Evolutionary conservation across 1,140 invertebrate genomes (phyloP).

Genomic region (Eueides isabella): DNA sequence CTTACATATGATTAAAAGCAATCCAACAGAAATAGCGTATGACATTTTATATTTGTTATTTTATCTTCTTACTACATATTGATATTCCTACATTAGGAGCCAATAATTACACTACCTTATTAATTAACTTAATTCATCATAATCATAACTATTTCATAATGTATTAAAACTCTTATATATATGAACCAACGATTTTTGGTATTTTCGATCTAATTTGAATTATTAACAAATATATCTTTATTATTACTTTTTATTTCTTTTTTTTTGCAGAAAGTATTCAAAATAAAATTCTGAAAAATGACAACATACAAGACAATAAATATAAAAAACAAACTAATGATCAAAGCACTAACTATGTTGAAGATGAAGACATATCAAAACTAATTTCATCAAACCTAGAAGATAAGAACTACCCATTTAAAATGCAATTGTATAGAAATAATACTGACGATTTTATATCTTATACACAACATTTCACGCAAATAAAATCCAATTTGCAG

Average conservation of each 20-base stretch:
- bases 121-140: no score
- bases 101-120: no score
- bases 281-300: background rate
- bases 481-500: background rate
- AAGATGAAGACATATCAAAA: background rate
- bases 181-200: no score
- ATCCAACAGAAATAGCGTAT: background rate
- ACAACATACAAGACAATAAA: background rate
- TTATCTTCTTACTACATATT: no score
- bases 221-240: background rate
- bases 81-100: no score
- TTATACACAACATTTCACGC: background rate
- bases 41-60: no score
- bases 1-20: no score
- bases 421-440: background rate
- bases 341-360: background rate
- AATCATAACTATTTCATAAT: no score
- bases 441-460: background rate
- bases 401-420: background rate
- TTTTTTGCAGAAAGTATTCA: background rate
- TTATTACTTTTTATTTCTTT: background rate
- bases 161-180: no score
- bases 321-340: background rate
- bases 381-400: background rate
- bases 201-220: no score